phyloP scores from a whole-genome alignment of 2,888 invertebrate species.

The Trissolcus japonicus region DNA sequence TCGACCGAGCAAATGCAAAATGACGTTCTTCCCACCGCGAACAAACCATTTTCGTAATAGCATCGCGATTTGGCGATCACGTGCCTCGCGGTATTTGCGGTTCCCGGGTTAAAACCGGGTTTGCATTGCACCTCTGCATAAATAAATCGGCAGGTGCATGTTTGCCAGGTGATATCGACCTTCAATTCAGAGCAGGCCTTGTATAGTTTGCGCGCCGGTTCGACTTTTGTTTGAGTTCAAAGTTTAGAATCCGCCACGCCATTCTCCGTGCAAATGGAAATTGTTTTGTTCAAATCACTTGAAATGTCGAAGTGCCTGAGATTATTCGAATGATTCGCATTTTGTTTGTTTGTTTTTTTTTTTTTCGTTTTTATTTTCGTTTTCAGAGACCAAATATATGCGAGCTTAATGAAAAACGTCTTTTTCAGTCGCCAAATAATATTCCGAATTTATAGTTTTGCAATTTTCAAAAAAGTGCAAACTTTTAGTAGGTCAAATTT shows the following conservation, averaged over 20 bases:
- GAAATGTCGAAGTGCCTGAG: not conserved
- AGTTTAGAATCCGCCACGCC: not conserved
- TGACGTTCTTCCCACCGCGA: not conserved
- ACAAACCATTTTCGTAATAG: not conserved
- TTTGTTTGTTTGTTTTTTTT: no score
- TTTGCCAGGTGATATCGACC: conserved; percentile 1
- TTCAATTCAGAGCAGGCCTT: not conserved
- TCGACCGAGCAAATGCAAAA: not conserved
- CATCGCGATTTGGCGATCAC: not conserved
- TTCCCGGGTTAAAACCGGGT: not conserved
- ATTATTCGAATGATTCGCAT: no score
- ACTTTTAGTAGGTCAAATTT: no score
- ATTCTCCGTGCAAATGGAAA: conserved; percentile 2
- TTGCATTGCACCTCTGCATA: not conserved
- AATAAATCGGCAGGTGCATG: not conserved
- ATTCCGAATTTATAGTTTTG: no score
- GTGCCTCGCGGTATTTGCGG: not conserved
- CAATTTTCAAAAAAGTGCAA: no score
- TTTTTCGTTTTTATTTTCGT: no score
- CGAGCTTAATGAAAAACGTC: no score
- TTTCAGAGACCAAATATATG: no score
- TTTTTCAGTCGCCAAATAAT: no score
- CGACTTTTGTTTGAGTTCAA: not conserved
- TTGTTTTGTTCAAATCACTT: conserved; percentile 3
- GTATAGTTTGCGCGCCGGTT: not conserved